Percentiles rank a stretch among this genome's conserved stretches.
Evolutionary conservation across 2,113 vertebrate genomes (phyloP).

Genomic region (Vulpes ferrilata): DNA sequence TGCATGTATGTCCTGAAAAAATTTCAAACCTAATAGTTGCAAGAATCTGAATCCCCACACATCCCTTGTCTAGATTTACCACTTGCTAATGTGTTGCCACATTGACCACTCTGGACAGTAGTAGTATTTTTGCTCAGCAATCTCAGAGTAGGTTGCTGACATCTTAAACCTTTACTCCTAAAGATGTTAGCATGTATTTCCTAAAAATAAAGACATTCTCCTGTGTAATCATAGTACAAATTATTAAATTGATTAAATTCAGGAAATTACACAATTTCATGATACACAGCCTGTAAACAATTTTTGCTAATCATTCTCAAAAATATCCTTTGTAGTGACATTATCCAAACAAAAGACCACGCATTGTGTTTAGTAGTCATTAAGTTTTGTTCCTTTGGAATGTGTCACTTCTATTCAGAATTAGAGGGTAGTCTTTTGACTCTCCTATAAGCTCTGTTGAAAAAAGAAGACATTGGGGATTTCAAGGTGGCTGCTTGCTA

Average conservation of each 20-base stretch:
- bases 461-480: neutral
- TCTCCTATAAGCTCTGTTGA: neutral
- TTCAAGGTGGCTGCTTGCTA: slow-evolving; percentile 33
- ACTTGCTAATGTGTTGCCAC: neutral
- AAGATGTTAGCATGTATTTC: neutral
- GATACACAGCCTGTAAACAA: neutral
- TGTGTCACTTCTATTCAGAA: slow-evolving; percentile 6
- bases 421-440: neutral
- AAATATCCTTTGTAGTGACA: neutral
- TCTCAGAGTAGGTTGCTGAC: neutral
- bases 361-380: neutral
- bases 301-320: neutral
- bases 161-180: neutral
- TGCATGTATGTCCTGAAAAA: neutral
- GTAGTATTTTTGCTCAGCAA: neutral
- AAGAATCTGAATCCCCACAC: neutral
- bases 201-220: slow-evolving; percentile 35
- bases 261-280: neutral
- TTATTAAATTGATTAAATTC: slow-evolving; percentile 44
- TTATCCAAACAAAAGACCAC: neutral
- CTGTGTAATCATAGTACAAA: neutral
- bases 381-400: neutral
- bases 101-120: neutral
- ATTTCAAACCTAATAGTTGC: neutral
- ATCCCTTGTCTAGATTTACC: neutral